These are phyloP conservation scores for Lepisosteus osseus DNA, from an alignment of 2,113 vertebrate species.

Conservation along the genomic window DNA sequence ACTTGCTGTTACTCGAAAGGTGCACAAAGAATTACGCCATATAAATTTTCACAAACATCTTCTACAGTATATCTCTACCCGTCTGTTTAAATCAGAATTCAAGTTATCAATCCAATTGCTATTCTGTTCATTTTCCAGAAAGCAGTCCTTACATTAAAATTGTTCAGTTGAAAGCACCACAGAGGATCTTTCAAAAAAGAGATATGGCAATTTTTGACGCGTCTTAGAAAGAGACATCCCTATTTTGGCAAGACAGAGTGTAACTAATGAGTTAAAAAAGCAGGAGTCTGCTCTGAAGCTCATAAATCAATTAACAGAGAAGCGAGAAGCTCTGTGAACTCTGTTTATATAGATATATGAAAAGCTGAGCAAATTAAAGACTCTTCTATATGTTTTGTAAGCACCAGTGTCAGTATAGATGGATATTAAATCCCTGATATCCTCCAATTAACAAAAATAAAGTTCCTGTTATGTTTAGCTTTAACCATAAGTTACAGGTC, in stretches of 20 bases:
- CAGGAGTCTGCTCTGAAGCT: not conserved
- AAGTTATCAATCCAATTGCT: no score
- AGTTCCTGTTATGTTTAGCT: conserved; percentile 3
- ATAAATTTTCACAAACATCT: no score
- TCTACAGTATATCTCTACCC: no score
- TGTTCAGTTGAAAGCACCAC: not conserved
- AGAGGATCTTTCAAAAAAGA: not conserved
- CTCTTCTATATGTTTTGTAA: not conserved
- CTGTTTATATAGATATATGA: not conserved
- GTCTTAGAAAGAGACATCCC: conserved; percentile 1
- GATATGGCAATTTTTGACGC: not conserved
- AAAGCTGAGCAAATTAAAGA: conserved; percentile 9
- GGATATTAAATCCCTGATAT: not conserved
- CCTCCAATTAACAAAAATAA: conserved; percentile 4
- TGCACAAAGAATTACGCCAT: no score
- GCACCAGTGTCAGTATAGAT: not conserved
- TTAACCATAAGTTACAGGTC: conserved; percentile 6
- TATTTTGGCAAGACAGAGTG: not conserved
- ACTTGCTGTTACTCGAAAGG: no score
- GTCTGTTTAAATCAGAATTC: no score
- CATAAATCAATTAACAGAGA: conserved; percentile 1
- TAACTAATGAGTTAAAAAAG: not conserved
- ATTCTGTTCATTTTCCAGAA: no score
- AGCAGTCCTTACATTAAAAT: no score
- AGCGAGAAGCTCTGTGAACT: not conserved